Evolutionary conservation across 2,113 vertebrate species (phyloP).

Genomic region (Vidua chalybeata): DNA sequence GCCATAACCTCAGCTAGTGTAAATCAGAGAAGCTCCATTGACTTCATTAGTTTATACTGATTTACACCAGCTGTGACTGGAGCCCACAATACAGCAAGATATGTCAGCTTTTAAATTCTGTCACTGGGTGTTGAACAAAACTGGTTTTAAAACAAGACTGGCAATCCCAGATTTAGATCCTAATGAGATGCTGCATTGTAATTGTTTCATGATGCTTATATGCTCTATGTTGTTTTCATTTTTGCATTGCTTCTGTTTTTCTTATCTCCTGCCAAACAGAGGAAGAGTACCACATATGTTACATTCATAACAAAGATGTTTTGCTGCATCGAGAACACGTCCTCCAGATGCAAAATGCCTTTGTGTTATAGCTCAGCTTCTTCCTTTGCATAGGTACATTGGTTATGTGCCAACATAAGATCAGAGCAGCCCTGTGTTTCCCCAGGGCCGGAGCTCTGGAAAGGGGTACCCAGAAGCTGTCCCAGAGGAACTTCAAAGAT

Average conservation of each 20-base stretch:
- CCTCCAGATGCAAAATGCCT: constrained; percentile 38
- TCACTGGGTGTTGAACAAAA: constrained; percentile 47
- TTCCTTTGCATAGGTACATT: background rate
- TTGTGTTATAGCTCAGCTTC: background rate
- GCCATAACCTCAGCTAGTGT: constrained; percentile 46
- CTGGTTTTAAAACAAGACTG: constrained; percentile 51
- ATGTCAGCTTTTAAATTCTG: constrained; percentile 49
- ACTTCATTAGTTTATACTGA: constrained; percentile 42
- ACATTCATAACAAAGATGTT: constrained; percentile 42
- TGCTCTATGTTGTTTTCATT: constrained; percentile 60
- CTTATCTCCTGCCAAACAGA: constrained; percentile 67
- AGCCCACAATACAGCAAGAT: constrained; percentile 14
- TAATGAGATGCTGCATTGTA: constrained; percentile 50
- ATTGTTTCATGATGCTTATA: constrained; percentile 51
- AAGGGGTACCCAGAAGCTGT: background rate
- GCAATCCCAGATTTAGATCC: constrained; percentile 48
- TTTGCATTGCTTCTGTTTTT: constrained; percentile 67
- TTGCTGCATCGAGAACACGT: background rate
- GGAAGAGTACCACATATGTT: constrained; percentile 47
- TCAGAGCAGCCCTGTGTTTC: background rate
- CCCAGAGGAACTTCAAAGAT: background rate
- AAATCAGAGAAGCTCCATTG: constrained; percentile 52
- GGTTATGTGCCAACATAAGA: background rate
- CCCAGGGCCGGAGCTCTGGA: background rate
- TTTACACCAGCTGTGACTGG: constrained; percentile 51